These are phyloP conservation scores for Atherix ibis DNA, from an alignment of 2,888 invertebrate genomes.

Conservation along the genomic window DNA sequence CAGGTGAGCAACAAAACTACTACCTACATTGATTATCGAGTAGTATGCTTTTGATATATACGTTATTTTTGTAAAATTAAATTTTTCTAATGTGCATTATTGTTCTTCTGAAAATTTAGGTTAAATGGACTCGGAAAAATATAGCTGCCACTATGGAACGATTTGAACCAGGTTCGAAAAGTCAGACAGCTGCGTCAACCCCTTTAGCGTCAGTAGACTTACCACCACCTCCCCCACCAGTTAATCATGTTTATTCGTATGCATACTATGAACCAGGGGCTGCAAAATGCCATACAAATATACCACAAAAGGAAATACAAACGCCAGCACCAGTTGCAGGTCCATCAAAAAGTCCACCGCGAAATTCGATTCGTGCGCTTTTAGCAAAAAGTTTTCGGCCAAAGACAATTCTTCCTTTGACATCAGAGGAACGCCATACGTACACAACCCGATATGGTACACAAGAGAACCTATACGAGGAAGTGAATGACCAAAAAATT, in stretches of 20 bases:
- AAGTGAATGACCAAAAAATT: conserved; percentile 31
- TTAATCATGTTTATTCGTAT: conserved; percentile 55
- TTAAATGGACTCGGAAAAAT: conserved; percentile 46
- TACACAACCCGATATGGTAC: conserved; percentile 67
- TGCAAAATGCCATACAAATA: conserved; percentile 43
- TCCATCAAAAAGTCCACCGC: conserved; percentile 29
- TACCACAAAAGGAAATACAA: conserved; percentile 34
- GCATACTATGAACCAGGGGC: conserved; percentile 65
- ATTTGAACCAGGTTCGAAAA: conserved; percentile 36
- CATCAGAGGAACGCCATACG: conserved; percentile 39
- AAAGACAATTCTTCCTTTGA: conserved; percentile 18
- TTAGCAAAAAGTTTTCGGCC: conserved; percentile 29
- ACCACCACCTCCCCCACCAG: conserved; percentile 13
- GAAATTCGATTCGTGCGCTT: conserved; percentile 28
- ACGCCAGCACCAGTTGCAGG: conserved; percentile 16
- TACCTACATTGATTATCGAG: too few relatives aligned
- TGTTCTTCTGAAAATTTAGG: conserved; percentile 20
- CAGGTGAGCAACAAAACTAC: conserved; percentile 26
- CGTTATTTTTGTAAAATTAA: neutral
- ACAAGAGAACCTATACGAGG: conserved; percentile 43
- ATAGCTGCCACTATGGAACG: conserved; percentile 49
- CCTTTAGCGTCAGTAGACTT: too few relatives aligned
- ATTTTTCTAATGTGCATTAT: too few relatives aligned
- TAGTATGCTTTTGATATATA: too few relatives aligned
- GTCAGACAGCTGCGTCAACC: conserved; percentile 4